phyloP scores from a whole-genome alignment of 2,888 invertebrate genomes.

The Napeogenes inachia region DNA sequence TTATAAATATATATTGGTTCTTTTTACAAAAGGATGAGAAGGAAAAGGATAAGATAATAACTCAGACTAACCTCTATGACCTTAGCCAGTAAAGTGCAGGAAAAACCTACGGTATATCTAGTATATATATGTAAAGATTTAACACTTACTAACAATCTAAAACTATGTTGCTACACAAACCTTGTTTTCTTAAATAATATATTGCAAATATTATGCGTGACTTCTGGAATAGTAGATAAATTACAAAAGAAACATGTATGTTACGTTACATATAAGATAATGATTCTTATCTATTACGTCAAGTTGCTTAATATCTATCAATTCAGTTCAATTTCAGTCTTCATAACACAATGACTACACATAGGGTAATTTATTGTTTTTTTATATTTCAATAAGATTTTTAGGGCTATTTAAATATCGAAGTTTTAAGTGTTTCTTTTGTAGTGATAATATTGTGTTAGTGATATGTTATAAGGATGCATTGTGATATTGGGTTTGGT shows the following conservation, averaged over 20 bases:
- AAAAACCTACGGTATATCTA: conserved; percentile 3
- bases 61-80: conserved; percentile 58
- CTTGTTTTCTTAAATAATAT: conserved; percentile 22
- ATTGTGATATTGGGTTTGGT: conserved; percentile 21
- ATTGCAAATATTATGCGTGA: conserved; percentile 35
- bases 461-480: conserved; percentile 23
- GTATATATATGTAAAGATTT: conserved; percentile 11
- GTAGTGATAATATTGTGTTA: conserved; percentile 24
- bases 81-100: conserved; percentile 33
- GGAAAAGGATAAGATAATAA: conserved; percentile 50
- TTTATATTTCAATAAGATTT: conserved; percentile 14
- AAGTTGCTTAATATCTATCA: conserved; percentile 48
- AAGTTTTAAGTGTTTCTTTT: conserved; percentile 31
- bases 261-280: conserved; percentile 57
- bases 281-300: conserved; percentile 64
- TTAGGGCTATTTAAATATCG: conserved; percentile 9
- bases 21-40: conserved; percentile 26
- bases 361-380: conserved; percentile 58
- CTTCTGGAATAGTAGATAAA: conserved; percentile 41
- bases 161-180: conserved; percentile 9
- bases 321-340: conserved; percentile 62
- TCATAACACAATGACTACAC: conserved; percentile 62
- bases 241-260: conserved; percentile 41
- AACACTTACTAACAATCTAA: conserved; percentile 25
- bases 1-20: neutral